A percentile compares a stretch with the other conserved stretches of the same genome.
Conservation (phyloP, 2,888 invertebrate species). For the Drosophila pseudotalamancana region DNA sequence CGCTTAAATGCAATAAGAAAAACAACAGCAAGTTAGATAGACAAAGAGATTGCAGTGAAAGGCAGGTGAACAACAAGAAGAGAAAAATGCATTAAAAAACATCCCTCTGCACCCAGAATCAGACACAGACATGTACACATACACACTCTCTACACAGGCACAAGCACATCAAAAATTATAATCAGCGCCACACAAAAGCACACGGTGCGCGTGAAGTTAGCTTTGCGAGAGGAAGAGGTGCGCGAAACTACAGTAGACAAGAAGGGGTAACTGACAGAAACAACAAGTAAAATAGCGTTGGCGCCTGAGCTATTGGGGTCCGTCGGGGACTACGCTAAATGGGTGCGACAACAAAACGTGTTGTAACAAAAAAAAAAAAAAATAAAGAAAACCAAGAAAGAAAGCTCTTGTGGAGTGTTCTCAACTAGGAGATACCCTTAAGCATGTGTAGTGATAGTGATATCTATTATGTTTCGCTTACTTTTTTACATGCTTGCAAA, state of each 20-base stretch:
- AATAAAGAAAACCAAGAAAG: constrained; percentile 13
- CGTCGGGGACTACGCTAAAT: constrained; percentile 47
- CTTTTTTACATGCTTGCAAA: no score
- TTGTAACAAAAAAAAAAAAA: constrained; percentile 15
- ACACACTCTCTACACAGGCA: constrained; percentile 24
- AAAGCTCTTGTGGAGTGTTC: no score
- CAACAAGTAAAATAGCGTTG: constrained; percentile 31
- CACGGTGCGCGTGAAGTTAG: constrained; percentile 70
- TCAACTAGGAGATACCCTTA: no score
- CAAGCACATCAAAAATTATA: constrained; percentile 73
- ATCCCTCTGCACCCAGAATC: neutral
- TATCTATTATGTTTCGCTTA: no score
- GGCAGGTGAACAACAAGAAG: constrained; percentile 16
- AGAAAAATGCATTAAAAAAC: constrained; percentile 27
- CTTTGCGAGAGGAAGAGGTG: constrained; percentile 10
- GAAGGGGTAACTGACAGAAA: neutral
- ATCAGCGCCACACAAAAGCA: constrained; percentile 78
- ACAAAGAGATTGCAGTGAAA: constrained; percentile 20
- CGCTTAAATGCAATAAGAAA: constrained; percentile 51
- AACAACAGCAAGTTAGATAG: constrained; percentile 39
- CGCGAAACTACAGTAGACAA: neutral
- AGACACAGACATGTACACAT: constrained; percentile 20
- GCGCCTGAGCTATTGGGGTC: constrained; percentile 49
- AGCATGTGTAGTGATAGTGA: no score
- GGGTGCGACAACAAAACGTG: constrained; percentile 29